Conservation (phyloP, 1,140 invertebrate genomes). For the Lithobius niger region DNA sequence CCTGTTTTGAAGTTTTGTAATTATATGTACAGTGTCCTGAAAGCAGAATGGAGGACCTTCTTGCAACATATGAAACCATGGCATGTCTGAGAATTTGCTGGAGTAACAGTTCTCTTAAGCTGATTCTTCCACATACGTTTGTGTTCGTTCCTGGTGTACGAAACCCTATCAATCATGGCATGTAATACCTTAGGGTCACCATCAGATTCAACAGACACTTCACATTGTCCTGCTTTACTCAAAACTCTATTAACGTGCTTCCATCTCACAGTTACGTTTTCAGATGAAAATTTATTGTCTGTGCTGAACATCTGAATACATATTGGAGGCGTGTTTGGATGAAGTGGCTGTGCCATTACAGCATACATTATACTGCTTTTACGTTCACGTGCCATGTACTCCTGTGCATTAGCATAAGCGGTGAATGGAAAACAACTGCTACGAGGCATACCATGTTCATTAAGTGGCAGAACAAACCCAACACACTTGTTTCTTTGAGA, state of each 20-base stretch:
- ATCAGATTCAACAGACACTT: background rate
- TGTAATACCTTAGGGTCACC: background rate
- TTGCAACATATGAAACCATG: background rate
- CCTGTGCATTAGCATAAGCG: background rate
- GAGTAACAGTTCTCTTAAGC: too few species aligned
- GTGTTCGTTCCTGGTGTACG: too few species aligned
- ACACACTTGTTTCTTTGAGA: too few species aligned
- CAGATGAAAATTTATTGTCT: background rate
- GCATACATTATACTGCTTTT: background rate
- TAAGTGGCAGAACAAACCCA: too few species aligned
- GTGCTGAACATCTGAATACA: background rate
- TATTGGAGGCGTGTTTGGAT: background rate
- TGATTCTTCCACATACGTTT: too few species aligned
- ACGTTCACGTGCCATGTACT: background rate
- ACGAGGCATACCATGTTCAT: background rate
- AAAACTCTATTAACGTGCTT: background rate
- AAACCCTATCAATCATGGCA: too few species aligned
- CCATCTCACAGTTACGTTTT: background rate
- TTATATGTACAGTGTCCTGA: background rate
- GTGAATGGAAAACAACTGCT: background rate
- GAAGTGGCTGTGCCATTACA: background rate
- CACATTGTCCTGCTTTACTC: background rate
- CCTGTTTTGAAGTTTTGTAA: background rate
- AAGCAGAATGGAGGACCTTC: background rate
- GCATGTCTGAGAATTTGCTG: too few species aligned